These are phyloP conservation scores for Clitarchus hookeri DNA, from an alignment of 2,888 invertebrate genomes.

Conservation along the genomic window DNA sequence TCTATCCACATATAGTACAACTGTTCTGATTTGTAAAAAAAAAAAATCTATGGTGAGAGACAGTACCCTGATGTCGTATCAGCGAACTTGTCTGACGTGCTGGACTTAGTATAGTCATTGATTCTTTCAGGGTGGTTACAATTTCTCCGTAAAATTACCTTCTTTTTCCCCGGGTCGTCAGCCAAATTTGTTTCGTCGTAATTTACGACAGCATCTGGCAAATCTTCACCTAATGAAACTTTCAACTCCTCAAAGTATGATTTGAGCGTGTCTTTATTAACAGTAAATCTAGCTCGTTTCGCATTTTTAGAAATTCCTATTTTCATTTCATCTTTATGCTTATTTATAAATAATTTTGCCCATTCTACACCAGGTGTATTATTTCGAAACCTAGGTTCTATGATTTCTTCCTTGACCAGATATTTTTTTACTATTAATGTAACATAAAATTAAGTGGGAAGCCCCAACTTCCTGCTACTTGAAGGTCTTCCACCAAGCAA, in stretches of 20 bases:
- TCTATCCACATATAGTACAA: not conserved
- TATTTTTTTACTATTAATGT: slow-evolving; percentile 15
- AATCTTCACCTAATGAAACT: not conserved
- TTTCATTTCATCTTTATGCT: not conserved
- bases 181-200: not conserved
- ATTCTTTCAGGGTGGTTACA: not conserved
- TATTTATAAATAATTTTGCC: not conserved
- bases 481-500: slow-evolving; percentile 22
- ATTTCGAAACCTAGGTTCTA: not conserved
- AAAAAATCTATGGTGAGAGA: not conserved
- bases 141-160: not conserved
- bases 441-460: slow-evolving; percentile 21
- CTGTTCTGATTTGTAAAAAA: not conserved
- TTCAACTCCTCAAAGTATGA: not conserved
- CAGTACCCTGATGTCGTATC: not conserved
- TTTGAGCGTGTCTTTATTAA: not conserved
- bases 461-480: slow-evolving; percentile 23
- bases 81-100: not conserved
- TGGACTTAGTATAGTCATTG: not conserved
- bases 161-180: not conserved
- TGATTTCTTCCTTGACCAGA: not conserved
- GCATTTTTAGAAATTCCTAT: not conserved
- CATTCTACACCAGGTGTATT: not conserved
- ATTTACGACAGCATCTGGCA: not conserved
- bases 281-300: not conserved